Base-by-base conservation (phyloP, 2,797 vertebrate species). In the Alfaro cultratus region DNA sequence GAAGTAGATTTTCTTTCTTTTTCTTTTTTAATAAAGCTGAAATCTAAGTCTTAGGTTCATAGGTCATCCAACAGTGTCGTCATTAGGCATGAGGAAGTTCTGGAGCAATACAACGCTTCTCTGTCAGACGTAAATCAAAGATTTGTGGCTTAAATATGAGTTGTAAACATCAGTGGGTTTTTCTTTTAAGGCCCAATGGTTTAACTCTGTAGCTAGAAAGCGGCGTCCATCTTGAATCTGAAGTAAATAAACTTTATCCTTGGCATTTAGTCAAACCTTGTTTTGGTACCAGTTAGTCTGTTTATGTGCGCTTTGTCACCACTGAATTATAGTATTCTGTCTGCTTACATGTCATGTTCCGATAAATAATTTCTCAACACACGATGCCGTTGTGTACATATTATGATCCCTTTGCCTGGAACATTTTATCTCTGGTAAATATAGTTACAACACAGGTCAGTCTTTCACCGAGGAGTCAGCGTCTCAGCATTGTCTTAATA, bases 401-500 rank as follows among this genome's bases (percentile, higher is more conserved):
- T 85, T 75, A 13, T 86, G 85, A 85, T 51, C 71, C 47, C 70
- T 81, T 86, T 76, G 34, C 79, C 89, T 74, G 73, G 94, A 90
- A 94, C 93, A 55, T 80, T 82, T 89, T 93, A 94, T 95, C 95
- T 94, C 80, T 39, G 39, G 88, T 90, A 96, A 96, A 96, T 83
- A 96, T 1, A 57, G 82, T 94, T 94, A 76, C 93, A 77, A 86
- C 92, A 95, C 88, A 85, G 87, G 82, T 87, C 89, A 88, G 86
- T 79, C 83, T 90, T 92, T 88, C 75, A 91, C 92, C 87, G 88
- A 85, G 78, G 71, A 91, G 85, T 90, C 92, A 74, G 67, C 86
- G 89, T 96, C 93, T 96, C 93, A 86, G 86, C 90, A 89, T 89
- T 92, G 79, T 95, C 95, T 96, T 96, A 95, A 95, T 96, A 95